Conservation (phyloP, 2,113 vertebrate species). For the Dipodomys merriami region DNA sequence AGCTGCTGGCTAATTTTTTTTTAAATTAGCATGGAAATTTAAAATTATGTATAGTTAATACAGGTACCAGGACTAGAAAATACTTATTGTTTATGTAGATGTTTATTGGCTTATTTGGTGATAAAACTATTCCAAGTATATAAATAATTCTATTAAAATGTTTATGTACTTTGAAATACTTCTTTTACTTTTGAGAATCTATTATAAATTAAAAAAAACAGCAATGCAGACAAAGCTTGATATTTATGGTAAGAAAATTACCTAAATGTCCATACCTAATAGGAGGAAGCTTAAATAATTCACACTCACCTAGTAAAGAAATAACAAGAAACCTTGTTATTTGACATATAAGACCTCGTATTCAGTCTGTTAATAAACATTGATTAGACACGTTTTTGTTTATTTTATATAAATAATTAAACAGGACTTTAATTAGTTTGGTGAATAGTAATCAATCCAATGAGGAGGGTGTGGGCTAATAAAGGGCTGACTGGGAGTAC, state of each 20-base stretch:
- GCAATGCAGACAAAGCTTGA: neutral
- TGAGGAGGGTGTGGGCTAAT: neutral
- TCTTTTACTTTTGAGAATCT: neutral
- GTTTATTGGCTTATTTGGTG: neutral
- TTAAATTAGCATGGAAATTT: neutral
- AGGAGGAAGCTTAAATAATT: neutral
- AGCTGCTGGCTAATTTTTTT: neutral
- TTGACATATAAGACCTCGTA: neutral
- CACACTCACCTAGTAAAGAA: neutral
- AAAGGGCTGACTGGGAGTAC: neutral
- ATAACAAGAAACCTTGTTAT: neutral
- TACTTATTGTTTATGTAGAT: neutral
- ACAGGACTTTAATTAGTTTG: neutral
- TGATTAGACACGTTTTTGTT: neutral
- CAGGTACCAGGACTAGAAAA: neutral
- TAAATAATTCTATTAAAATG: neutral
- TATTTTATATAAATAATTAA: conserved; percentile 33
- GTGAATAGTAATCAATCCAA: neutral
- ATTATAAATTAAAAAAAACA: neutral
- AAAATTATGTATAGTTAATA: neutral
- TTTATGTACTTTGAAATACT: neutral
- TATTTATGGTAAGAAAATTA: neutral
- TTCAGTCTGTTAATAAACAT: neutral
- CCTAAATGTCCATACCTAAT: neutral
- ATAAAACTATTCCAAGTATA: neutral